Evolutionary conservation across 2,888 invertebrate species (phyloP), one percentile per base, ranked within the genome.

Genomic region (Podotricha telesiphe): DNA sequence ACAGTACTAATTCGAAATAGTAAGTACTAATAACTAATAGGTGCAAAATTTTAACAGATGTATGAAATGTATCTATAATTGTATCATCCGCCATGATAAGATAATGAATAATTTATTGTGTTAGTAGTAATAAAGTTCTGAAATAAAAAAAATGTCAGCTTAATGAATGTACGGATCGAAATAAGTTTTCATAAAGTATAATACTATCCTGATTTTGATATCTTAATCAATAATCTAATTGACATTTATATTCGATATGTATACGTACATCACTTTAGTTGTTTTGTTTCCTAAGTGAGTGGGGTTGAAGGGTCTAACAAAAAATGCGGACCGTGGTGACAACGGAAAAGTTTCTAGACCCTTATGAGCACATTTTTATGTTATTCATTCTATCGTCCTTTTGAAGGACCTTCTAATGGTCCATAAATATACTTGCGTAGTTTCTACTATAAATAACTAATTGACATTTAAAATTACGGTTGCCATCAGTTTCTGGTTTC

Each of bases 231-330:
- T 56, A 42, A 22, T 4, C n/a, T 8, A 22, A 20, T 42, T 8
- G 8, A 22, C 40, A 10, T 10, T 22, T 59, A 0, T 10, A 1
- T 10, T 5, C 11, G 11, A 10, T 4, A 59, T 22, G 42, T 0
- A 59, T 45, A 59, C 22, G 22, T 0, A 59, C 59, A 59, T 59
- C 59, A 59, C 59, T 88, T 86, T 80, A 70, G 40, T 63, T 75
- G 72, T 75, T 77, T 79, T 79, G 75, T 78, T 78, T 78, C 75
- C 75, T 81, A 81, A 82, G 79, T 86, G 87, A 87, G 88, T 86
- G 86, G 87, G 89, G 88, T 87, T 87, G 88, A 86, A 84, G 82
- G 84, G 85, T 78, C 79, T 72, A 75, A 87, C 86, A 90, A 91
- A 92, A 91, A 91, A 89, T 78, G 79, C 75, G 79, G 78, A 79